Percentiles rank a stretch among this genome's conserved stretches.
Evolutionary conservation across 1,140 invertebrate genomes (phyloP).

Genomic region (Atopsyche davidsoni): DNA sequence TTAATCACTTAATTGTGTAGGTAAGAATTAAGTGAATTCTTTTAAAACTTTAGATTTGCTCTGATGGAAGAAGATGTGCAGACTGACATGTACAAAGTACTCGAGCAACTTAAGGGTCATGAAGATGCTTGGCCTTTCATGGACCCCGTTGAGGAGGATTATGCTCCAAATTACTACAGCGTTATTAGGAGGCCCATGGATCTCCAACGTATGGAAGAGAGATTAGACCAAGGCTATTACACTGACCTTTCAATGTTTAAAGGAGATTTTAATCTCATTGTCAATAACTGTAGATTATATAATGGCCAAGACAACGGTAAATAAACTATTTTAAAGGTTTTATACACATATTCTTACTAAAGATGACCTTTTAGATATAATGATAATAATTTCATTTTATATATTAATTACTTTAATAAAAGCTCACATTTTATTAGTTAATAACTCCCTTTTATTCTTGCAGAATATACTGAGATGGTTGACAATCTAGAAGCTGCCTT

Average conservation of each 20-base stretch:
- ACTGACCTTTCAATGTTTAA: slow-evolving; percentile 73
- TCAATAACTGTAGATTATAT: slow-evolving; percentile 85
- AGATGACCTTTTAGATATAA: too few relatives aligned
- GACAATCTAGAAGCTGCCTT: slow-evolving; percentile 74
- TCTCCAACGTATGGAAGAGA: slow-evolving; percentile 80
- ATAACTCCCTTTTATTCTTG: slow-evolving; percentile 32
- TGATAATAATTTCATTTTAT: too few relatives aligned
- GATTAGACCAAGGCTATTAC: slow-evolving; percentile 75
- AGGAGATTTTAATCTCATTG: slow-evolving; percentile 81
- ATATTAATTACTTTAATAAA: not conserved
- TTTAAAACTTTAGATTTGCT: slow-evolving; percentile 66
- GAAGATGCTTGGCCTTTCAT: slow-evolving; percentile 89
- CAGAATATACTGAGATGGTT: slow-evolving; percentile 86
- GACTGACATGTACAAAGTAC: slow-evolving; percentile 83
- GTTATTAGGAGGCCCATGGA: slow-evolving; percentile 79
- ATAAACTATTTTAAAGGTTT: too few relatives aligned
- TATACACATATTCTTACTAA: too few relatives aligned
- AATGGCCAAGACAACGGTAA: slow-evolving; percentile 88
- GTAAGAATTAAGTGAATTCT: too few relatives aligned
- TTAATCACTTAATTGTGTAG: too few relatives aligned
- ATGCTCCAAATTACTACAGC: slow-evolving; percentile 81
- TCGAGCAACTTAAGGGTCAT: slow-evolving; percentile 77
- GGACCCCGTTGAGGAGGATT: slow-evolving; percentile 85
- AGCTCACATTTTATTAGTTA: not conserved
- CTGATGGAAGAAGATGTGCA: slow-evolving; percentile 76